phyloP scores from a whole-genome alignment of 1,140 invertebrate genomes.

The Ostrea denselamellosa region DNA sequence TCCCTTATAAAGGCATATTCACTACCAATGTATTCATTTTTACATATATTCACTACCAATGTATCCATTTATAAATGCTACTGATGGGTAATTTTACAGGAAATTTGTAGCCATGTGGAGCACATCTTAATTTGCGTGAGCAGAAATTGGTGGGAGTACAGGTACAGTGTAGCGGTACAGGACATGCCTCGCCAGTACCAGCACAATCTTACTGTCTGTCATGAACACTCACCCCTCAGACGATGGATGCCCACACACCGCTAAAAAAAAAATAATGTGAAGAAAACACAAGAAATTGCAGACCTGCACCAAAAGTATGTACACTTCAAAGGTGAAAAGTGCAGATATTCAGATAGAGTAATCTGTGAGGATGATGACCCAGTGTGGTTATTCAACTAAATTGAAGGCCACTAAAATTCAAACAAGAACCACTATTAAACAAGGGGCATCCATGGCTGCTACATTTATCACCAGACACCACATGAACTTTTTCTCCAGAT shows the following conservation, averaged over 20 bases:
- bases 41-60: neutral
- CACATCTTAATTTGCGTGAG: neutral
- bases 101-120: neutral
- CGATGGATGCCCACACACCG: neutral
- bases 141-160: neutral
- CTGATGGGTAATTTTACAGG: neutral
- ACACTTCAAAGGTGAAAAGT: slow-evolving; percentile 26
- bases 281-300: neutral
- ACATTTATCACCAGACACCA: slow-evolving; percentile 11
- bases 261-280: neutral
- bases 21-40: neutral
- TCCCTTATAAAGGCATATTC: neutral
- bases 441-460: neutral
- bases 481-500: neutral
- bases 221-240: neutral
- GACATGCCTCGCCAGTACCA: neutral
- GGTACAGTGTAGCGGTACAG: neutral
- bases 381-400: slow-evolving; percentile 1
- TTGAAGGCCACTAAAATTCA: neutral
- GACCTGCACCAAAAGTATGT: neutral
- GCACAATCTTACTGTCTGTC: neutral
- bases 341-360: slow-evolving; percentile 6
- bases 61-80: neutral
- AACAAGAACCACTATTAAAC: neutral
- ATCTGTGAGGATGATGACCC: neutral